A percentile compares a stretch with the other conserved stretches of the same genome.
Evolutionary conservation across 2,888 invertebrate genomes (phyloP).

Genomic region (Trachelus troglodyta): DNA sequence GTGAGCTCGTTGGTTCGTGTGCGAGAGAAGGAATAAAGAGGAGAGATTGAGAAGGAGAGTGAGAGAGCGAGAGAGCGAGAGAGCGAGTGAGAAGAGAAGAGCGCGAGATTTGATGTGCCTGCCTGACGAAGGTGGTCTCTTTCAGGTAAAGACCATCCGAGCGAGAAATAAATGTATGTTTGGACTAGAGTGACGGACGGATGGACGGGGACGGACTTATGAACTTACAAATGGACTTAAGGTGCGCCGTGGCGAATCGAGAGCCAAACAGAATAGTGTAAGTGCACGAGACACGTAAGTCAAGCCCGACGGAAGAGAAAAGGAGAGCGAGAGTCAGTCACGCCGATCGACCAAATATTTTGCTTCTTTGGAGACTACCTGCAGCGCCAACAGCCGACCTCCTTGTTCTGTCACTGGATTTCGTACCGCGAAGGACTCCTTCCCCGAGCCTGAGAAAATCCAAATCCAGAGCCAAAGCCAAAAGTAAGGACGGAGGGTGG

Average conservation of each 20-base stretch:
- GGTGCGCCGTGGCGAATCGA: slow-evolving; percentile 55
- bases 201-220: slow-evolving; percentile 17
- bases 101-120: slow-evolving; percentile 9
- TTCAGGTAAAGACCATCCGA: slow-evolving; percentile 10
- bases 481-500: slow-evolving; percentile 15
- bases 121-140: slow-evolving; percentile 17
- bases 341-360: slow-evolving; percentile 44
- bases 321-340: slow-evolving; percentile 36
- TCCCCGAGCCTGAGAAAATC: too few species aligned
- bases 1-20: too few species aligned
- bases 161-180: slow-evolving; percentile 48
- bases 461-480: slow-evolving; percentile 8
- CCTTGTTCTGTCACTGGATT: too few species aligned
- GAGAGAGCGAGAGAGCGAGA: background rate
- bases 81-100: slow-evolving; percentile 23
- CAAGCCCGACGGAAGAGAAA: background rate
- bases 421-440: too few species aligned
- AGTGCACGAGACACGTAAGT: slow-evolving; percentile 18
- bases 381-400: too few species aligned
- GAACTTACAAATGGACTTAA: slow-evolving; percentile 27
- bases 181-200: slow-evolving; percentile 40
- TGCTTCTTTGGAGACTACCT: slow-evolving; percentile 35
- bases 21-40: slow-evolving; percentile 2
- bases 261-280: slow-evolving; percentile 43
- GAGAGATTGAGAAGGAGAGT: slow-evolving; percentile 16